These are phyloP conservation scores for Pissodes strobi DNA, from an alignment of 1,140 invertebrate species.

Conservation along the genomic window DNA sequence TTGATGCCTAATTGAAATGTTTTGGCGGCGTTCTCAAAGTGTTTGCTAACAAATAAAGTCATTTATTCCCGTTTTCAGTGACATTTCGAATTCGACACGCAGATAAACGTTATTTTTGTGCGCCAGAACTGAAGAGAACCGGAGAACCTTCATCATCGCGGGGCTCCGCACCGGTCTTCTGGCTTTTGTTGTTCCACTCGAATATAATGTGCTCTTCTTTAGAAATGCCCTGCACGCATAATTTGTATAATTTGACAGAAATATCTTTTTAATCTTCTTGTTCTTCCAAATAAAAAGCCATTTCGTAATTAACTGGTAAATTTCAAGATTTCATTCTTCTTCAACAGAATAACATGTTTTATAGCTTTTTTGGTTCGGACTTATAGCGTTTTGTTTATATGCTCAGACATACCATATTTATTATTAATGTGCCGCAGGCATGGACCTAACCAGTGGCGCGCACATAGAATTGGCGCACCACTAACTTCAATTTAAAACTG, in stretches of 20 bases:
- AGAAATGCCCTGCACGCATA: conserved; percentile 24
- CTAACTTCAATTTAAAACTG: no score
- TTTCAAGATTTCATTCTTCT: no score
- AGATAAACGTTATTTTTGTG: conserved; percentile 37
- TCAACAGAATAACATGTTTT: no score
- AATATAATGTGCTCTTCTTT: conserved; percentile 28
- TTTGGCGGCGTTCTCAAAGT: conserved; percentile 42
- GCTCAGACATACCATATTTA: no score
- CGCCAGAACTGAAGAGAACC: neutral
- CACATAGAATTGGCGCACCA: no score
- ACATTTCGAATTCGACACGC: conserved; percentile 41
- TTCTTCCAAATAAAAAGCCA: no score
- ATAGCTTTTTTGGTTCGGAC: no score
- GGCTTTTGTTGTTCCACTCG: conserved; percentile 25
- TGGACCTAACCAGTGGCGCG: no score
- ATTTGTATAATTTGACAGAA: conserved; percentile 23
- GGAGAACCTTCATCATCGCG: conserved; percentile 21
- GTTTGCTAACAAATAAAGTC: conserved; percentile 44
- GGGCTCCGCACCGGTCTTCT: conserved; percentile 1
- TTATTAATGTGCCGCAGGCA: no score
- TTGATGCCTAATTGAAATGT: conserved; percentile 40
- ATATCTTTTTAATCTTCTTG: conserved; percentile 5
- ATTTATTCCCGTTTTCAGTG: conserved; percentile 44
- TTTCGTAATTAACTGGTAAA: no score
- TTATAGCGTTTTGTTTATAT: no score